A percentile compares a stretch with the other conserved stretches of the same genome.
Conservation (phyloP, 2,113 vertebrate species). For the Ceyx margarethae region DNA sequence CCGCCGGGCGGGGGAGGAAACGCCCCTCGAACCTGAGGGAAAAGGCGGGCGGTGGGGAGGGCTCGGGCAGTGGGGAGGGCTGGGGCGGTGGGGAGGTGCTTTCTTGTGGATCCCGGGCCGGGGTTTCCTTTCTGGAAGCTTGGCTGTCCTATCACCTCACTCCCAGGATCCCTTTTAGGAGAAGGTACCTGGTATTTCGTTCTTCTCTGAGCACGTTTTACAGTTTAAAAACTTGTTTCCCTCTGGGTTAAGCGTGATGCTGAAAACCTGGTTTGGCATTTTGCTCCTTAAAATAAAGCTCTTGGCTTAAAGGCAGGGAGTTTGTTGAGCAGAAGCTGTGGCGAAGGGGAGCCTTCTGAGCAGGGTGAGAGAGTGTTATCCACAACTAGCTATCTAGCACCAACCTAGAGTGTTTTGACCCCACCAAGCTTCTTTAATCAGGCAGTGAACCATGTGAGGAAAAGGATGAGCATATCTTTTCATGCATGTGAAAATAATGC, state of each 20-base stretch:
- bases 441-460: rapidly evolving
- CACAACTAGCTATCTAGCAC: not conserved
- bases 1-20: not conserved
- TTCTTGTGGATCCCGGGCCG: rapidly evolving
- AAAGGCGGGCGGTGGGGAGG: rapidly evolving
- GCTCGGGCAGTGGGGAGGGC: rapidly evolving
- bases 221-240: rapidly evolving
- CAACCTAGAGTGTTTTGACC: no score
- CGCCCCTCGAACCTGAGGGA: rapidly evolving
- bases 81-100: rapidly evolving
- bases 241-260: rapidly evolving
- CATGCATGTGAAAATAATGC: not conserved
- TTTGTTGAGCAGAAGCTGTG: rapidly evolving
- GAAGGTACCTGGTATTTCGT: rapidly evolving
- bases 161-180: rapidly evolving
- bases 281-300: rapidly evolving
- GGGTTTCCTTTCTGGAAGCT: not conserved
- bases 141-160: rapidly evolving
- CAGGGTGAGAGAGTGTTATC: not conserved
- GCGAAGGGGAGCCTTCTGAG: not conserved
- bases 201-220: rapidly evolving
- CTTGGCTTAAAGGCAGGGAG: not conserved
- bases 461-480: not conserved
- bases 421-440: no score
- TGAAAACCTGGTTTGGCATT: not conserved